A percentile compares a stretch with the other conserved stretches of the same genome.
These are phyloP conservation scores for Coelinius sp. DNA, from an alignment of 2,888 invertebrate genomes.

Conservation along the genomic window DNA sequence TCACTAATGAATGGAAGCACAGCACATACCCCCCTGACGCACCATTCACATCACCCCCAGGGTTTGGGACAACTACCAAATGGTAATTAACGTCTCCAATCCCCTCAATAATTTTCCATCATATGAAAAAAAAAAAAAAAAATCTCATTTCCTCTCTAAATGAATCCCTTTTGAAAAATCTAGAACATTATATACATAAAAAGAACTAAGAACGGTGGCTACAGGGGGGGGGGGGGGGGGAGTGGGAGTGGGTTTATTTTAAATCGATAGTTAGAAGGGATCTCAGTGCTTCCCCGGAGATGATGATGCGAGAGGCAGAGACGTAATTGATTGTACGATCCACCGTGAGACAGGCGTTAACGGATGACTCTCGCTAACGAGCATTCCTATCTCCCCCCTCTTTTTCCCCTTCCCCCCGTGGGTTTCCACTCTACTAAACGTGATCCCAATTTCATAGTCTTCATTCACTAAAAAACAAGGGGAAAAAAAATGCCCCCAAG, in stretches of 20 bases:
- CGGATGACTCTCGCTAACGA: slow-evolving; percentile 71
- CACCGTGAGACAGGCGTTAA: slow-evolving; percentile 70
- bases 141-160: not conserved
- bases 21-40: slow-evolving; percentile 68
- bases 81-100: slow-evolving; percentile 48
- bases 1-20: slow-evolving; percentile 72
- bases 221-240: slow-evolving; percentile 15
- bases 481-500: not conserved
- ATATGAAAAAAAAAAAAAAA: slow-evolving; percentile 8
- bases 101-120: not conserved
- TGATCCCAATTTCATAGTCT: slow-evolving; percentile 32
- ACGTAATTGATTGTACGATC: slow-evolving; percentile 70
- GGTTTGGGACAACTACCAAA: slow-evolving; percentile 69
- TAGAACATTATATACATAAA: slow-evolving; percentile 12
- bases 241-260: slow-evolving; percentile 41
- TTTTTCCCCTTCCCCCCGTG: slow-evolving; percentile 10
- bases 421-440: slow-evolving; percentile 28
- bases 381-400: slow-evolving; percentile 64
- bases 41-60: slow-evolving; percentile 75
- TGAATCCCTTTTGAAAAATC: slow-evolving; percentile 4
- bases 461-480: not conserved
- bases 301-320: slow-evolving; percentile 68
- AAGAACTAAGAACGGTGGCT: slow-evolving; percentile 3
- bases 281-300: slow-evolving; percentile 66
- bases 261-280: slow-evolving; percentile 61